These are phyloP conservation scores for Strongylocentrotus purpuratus DNA, from an alignment of 35 echinoderm and acorn worm species.

Conservation along the genomic window DNA sequence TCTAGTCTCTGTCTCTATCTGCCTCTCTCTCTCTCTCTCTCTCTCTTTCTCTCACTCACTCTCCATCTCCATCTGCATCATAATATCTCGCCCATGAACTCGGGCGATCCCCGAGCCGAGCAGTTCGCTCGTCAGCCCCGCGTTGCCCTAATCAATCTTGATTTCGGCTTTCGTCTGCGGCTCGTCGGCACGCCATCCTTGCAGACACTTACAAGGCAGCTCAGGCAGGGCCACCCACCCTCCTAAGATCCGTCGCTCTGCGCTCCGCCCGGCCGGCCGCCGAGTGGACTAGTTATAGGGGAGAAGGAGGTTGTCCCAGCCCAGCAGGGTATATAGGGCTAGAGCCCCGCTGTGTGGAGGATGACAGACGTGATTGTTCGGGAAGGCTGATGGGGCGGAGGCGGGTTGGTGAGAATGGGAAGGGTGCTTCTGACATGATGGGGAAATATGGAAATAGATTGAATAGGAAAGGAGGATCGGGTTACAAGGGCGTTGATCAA, in stretches of 20 bases:
- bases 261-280: not conserved
- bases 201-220: not conserved
- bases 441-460: not conserved
- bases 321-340: not conserved
- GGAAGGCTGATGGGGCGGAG: not conserved
- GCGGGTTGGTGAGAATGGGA: not conserved
- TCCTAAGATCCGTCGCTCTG: not conserved
- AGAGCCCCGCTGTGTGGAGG: not conserved
- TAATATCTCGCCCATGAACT: conserved; percentile 1
- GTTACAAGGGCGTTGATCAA: too few relatives aligned
- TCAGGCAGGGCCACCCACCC: not conserved
- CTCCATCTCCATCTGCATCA: not conserved
- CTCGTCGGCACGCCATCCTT: not conserved
- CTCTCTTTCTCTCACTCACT: not conserved
- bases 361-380: not conserved
- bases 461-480: not conserved
- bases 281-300: not conserved
- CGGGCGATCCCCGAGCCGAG: not conserved
- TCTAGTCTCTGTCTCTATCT: too few relatives aligned
- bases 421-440: not conserved
- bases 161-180: conserved; percentile 7
- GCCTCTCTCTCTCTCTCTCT: not conserved
- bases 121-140: not conserved
- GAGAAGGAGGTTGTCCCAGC: not conserved
- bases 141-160: not conserved